A percentile compares a stretch with the other conserved stretches of the same genome.
Conservation (phyloP, 2,888 invertebrate species). For the Homarus gammarus region DNA sequence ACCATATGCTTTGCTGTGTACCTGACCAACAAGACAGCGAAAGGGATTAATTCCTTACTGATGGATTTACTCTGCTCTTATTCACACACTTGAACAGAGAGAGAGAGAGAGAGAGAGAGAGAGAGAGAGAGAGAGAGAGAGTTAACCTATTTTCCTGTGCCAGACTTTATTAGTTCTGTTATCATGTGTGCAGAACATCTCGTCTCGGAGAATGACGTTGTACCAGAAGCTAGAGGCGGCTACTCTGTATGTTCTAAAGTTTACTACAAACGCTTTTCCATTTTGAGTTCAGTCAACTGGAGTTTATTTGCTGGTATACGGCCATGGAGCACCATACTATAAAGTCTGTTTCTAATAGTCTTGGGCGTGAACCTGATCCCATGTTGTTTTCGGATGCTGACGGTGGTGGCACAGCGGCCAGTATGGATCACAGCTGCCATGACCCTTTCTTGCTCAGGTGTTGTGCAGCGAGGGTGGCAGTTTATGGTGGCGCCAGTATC, state of each 20-base stretch:
- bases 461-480: neutral
- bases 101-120: too few relatives aligned
- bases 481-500: conserved; percentile 22
- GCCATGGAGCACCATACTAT: neutral
- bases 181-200: too few relatives aligned
- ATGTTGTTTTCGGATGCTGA: neutral
- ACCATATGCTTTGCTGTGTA: too few relatives aligned
- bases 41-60: too few relatives aligned
- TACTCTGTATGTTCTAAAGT: neutral
- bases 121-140: too few relatives aligned
- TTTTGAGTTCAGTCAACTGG: neutral
- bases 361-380: neutral
- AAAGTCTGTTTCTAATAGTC: neutral
- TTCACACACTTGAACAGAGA: too few relatives aligned
- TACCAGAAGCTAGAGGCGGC: too few relatives aligned
- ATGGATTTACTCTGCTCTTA: too few relatives aligned
- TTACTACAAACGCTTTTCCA: neutral
- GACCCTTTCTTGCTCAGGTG: conserved; percentile 3
- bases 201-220: too few relatives aligned
- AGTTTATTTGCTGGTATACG: conserved; percentile 23
- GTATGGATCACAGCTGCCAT: neutral
- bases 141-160: too few relatives aligned
- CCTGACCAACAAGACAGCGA: too few relatives aligned
- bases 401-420: neutral
- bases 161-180: too few relatives aligned